These are phyloP conservation scores for Xanthorhoe spadicearia DNA, from an alignment of 2,888 invertebrate genomes.

Conservation along the genomic window DNA sequence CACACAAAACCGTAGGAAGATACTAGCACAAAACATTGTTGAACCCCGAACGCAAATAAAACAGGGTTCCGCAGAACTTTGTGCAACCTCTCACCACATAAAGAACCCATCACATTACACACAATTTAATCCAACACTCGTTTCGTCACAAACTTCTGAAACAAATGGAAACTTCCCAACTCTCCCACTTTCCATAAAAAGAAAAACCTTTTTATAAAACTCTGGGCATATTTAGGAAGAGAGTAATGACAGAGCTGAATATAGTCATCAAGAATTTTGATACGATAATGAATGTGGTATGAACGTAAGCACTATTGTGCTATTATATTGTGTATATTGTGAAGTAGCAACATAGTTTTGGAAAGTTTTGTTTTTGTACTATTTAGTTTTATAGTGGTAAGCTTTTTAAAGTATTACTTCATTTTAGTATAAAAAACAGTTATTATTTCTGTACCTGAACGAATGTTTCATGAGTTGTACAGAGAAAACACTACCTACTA, in stretches of 20 bases:
- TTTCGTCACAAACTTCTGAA: conserved; percentile 30
- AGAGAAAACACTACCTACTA: too few species aligned
- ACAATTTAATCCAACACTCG: conserved; percentile 28
- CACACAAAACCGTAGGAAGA: background rate
- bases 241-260: background rate
- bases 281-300: conserved; percentile 4
- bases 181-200: conserved; percentile 24
- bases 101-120: conserved; percentile 28
- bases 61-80: conserved; percentile 14
- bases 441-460: too few species aligned
- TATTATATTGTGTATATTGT: too few species aligned
- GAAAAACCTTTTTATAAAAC: conserved; percentile 31
- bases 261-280: background rate
- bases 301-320: conserved; percentile 21
- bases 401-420: too few species aligned
- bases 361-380: too few species aligned
- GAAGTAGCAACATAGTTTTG: too few species aligned
- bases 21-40: background rate
- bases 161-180: conserved; percentile 27
- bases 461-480: too few species aligned
- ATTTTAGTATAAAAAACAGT: too few species aligned
- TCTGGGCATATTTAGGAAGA: conserved; percentile 20
- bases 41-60: conserved; percentile 8
- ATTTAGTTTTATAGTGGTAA: too few species aligned
- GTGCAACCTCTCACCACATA: conserved; percentile 21